Percentiles rank a stretch among this genome's conserved stretches.
phyloP scores from a whole-genome alignment of 2,888 invertebrate genomes.

The Exocentrus adspersus region DNA sequence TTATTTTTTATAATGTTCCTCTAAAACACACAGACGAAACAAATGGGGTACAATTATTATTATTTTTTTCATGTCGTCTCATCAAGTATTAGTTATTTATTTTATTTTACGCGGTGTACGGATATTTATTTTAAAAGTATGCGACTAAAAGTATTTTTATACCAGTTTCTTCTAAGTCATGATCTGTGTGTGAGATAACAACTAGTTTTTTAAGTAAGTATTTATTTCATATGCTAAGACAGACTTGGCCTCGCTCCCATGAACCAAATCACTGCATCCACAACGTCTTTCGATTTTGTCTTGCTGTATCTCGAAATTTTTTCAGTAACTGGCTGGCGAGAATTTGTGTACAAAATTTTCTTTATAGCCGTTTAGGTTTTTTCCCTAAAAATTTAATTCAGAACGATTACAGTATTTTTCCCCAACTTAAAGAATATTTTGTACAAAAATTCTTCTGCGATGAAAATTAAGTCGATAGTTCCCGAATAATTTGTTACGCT shows the following conservation, averaged over 20 bases:
- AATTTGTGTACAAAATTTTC: conserved; percentile 42
- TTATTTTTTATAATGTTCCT: conserved; percentile 32
- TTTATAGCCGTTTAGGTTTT: no score
- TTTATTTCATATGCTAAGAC: conserved; percentile 29
- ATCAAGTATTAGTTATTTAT: conserved; percentile 7
- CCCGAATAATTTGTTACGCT: conserved; percentile 41
- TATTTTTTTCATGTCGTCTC: conserved; percentile 12
- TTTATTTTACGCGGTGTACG: conserved; percentile 2
- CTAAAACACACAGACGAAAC: conserved; percentile 30
- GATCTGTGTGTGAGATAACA: conserved; percentile 29
- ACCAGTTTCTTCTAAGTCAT: conserved; percentile 22
- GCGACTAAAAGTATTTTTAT: conserved; percentile 10
- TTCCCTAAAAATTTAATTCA: not conserved
- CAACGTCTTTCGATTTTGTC: conserved; percentile 29
- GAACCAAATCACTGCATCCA: not conserved
- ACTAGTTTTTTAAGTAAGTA: conserved; percentile 21
- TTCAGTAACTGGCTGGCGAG: conserved; percentile 16
- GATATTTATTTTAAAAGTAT: not conserved
- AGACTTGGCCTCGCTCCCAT: conserved; percentile 13
- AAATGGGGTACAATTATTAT: conserved; percentile 11
- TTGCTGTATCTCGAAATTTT: conserved; percentile 26
- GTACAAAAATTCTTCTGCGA: conserved; percentile 40
- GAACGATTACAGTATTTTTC: no score
- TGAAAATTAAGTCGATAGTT: conserved; percentile 48
- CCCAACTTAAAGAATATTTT: conserved; percentile 32